Evolutionary conservation across 35 echinoderm and acorn worm species (phyloP).

Genomic region (Acanthaster planci): DNA sequence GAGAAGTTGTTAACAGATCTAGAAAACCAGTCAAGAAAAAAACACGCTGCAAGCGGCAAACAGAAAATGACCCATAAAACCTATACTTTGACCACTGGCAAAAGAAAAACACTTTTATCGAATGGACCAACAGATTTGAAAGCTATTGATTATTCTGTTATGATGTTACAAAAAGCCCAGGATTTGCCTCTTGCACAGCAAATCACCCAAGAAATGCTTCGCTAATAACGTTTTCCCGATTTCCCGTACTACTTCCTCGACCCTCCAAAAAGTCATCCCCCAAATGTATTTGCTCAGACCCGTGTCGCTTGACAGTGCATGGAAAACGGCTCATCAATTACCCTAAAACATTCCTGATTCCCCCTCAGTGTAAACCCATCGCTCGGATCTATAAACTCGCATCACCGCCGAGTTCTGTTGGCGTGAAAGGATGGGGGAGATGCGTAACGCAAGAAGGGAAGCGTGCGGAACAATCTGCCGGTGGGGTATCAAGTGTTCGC

Average conservation of each 20-base stretch:
- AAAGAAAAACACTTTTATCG: too few relatives aligned
- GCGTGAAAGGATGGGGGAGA: neutral
- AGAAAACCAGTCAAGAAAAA: too few relatives aligned
- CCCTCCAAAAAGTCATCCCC: neutral
- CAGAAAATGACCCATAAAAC: too few relatives aligned
- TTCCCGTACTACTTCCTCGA: neutral
- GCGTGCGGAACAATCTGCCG: constrained; percentile 16
- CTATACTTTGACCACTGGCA: too few relatives aligned
- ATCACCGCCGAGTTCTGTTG: neutral
- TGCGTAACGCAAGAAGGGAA: constrained; percentile 31
- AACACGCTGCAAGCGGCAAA: too few relatives aligned
- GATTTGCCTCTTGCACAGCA: too few relatives aligned
- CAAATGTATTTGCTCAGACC: constrained; percentile 18
- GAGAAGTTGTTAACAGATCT: too few relatives aligned
- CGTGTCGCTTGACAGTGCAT: constrained; percentile 24
- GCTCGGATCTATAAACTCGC: neutral
- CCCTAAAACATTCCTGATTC: neutral
- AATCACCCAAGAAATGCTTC: too few relatives aligned
- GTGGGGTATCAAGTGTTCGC: constrained; percentile 9
- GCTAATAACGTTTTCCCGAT: neutral
- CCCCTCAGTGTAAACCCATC: constrained; percentile 7
- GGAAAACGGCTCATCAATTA: constrained; percentile 20
- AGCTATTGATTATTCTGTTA: too few relatives aligned
- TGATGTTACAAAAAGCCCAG: too few relatives aligned
- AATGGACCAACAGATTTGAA: too few relatives aligned